Evolutionary conservation across 2,888 invertebrate genomes (phyloP).

Genomic region (Hipparchia semele): DNA sequence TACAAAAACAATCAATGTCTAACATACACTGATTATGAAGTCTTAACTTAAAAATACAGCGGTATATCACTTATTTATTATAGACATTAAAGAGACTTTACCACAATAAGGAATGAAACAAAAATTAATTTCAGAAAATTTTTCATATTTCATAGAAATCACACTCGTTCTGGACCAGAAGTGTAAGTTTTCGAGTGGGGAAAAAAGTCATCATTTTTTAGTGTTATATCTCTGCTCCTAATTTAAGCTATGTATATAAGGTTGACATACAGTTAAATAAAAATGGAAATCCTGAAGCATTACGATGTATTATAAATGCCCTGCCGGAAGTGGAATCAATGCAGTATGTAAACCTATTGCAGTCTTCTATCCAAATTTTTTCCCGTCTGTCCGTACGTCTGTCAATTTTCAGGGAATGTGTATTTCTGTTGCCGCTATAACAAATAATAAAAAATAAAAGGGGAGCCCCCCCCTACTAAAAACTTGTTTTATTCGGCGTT

Average conservation of each 20-base stretch:
- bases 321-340: too few relatives aligned
- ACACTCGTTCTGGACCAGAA: conserved; percentile 52
- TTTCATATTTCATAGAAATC: conserved; percentile 58
- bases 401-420: too few relatives aligned
- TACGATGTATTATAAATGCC: too few relatives aligned
- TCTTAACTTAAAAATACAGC: conserved; percentile 79
- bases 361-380: too few relatives aligned
- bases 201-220: not conserved
- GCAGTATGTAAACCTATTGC: too few relatives aligned
- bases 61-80: conserved; percentile 66
- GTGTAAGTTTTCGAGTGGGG: not conserved
- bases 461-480: too few relatives aligned
- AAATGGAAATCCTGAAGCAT: too few relatives aligned
- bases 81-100: conserved; percentile 76
- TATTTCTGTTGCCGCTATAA: too few relatives aligned
- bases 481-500: too few relatives aligned
- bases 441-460: too few relatives aligned
- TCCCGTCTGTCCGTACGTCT: too few relatives aligned
- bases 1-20: conserved; percentile 57
- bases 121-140: conserved; percentile 65
- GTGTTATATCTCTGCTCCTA: not conserved
- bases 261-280: too few relatives aligned
- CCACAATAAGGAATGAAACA: conserved; percentile 81
- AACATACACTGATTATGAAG: conserved; percentile 74
- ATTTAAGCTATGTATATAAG: not conserved